Percentiles rank a stretch among this genome's conserved stretches.
Evolutionary conservation across 1,140 invertebrate genomes (phyloP).

Genomic region (Holcopasites calliopsidis): DNA sequence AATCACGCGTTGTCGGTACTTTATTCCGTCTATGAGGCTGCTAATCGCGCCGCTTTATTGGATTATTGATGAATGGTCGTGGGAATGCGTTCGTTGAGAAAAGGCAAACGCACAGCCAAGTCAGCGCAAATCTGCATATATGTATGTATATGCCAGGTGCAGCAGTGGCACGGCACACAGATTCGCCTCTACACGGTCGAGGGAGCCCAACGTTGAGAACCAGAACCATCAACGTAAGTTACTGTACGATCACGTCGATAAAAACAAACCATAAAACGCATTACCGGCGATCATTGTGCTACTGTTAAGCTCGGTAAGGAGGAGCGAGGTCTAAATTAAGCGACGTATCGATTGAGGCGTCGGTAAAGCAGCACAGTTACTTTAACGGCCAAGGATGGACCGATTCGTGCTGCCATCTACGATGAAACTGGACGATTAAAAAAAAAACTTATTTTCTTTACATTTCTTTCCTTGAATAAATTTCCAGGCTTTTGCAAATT

Average conservation of each 20-base stretch:
- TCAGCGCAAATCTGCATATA: constrained; percentile 48
- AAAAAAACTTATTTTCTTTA: no score
- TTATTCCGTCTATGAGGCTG: constrained; percentile 56
- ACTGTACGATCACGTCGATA: constrained; percentile 73
- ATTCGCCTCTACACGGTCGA: neutral
- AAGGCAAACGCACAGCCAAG: constrained; percentile 48
- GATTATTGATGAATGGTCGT: constrained; percentile 57
- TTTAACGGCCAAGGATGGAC: constrained; percentile 59
- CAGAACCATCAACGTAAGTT: constrained; percentile 54
- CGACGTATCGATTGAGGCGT: constrained; percentile 64
- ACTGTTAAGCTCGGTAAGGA: constrained; percentile 72
- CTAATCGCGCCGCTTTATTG: constrained; percentile 58
- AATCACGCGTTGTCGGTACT: constrained; percentile 60
- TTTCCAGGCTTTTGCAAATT: neutral
- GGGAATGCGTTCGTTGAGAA: constrained; percentile 52
- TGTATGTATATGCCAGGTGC: constrained; percentile 35
- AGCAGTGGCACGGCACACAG: neutral
- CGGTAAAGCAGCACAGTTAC: constrained; percentile 70
- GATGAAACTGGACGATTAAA: constrained; percentile 37
- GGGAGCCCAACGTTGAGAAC: constrained; percentile 48
- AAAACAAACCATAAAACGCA: constrained; percentile 77
- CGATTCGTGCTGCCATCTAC: constrained; percentile 71
- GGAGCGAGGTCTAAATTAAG: constrained; percentile 65
- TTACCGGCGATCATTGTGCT: constrained; percentile 77
- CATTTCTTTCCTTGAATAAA: constrained; percentile 14